Percentiles rank a stretch among this genome's conserved stretches.
Evolutionary conservation across 2,888 invertebrate species (phyloP).

Genomic region (Lithophane ornitopus): DNA sequence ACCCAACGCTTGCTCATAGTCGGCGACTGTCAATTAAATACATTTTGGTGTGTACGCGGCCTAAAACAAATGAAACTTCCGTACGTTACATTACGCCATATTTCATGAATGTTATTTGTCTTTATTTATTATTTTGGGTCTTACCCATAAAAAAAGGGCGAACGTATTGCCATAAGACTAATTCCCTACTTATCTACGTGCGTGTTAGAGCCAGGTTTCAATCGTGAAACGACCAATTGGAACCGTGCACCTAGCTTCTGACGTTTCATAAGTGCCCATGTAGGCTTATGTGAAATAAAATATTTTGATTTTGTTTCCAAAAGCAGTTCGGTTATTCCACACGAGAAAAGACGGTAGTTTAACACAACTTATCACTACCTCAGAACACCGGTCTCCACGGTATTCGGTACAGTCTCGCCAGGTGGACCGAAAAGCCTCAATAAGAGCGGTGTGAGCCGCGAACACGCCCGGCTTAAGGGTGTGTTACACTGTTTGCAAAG

Average conservation of each 20-base stretch:
- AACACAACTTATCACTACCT: conserved; percentile 16
- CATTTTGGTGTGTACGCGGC: background rate
- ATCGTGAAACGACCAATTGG: too few species aligned
- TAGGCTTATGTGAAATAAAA: too few species aligned
- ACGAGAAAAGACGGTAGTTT: background rate
- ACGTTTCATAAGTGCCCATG: too few species aligned
- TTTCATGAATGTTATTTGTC: background rate
- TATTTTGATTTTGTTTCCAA: too few species aligned
- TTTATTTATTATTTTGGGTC: too few species aligned
- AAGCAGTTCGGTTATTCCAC: background rate
- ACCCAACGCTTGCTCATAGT: background rate
- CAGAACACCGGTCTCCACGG: background rate
- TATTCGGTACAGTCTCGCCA: conserved; percentile 36
- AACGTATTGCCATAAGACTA: background rate
- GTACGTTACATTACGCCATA: background rate
- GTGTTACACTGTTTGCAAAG: conserved; percentile 49
- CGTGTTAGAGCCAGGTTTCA: background rate
- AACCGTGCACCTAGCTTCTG: too few species aligned
- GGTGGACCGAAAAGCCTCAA: conserved; percentile 59
- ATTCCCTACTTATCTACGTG: background rate
- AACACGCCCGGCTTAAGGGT: conserved; percentile 47
- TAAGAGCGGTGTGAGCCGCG: conserved; percentile 60
- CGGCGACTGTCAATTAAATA: background rate
- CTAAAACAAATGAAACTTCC: background rate
- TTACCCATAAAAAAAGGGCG: background rate